These are phyloP conservation scores for Conistra vaccinii DNA, from an alignment of 2,888 invertebrate species.

Conservation along the genomic window DNA sequence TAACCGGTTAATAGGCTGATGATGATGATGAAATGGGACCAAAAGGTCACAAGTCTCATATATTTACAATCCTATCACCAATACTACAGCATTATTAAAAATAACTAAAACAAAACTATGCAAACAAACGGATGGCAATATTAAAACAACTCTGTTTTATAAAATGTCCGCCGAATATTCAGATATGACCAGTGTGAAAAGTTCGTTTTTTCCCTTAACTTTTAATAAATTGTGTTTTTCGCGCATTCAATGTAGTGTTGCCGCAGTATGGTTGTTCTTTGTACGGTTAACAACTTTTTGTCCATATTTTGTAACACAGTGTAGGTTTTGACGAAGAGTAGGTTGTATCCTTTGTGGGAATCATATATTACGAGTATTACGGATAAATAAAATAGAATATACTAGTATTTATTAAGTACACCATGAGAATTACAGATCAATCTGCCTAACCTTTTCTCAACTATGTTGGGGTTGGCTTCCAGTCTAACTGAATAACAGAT, in stretches of 20 bases:
- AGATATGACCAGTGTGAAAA: slow-evolving; percentile 39
- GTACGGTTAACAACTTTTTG: neutral
- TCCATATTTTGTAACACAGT: neutral
- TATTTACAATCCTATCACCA: neutral
- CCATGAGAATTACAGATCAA: too few relatives aligned
- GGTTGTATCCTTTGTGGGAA: neutral
- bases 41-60: neutral
- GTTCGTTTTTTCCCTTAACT: slow-evolving; percentile 48
- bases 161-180: slow-evolving; percentile 34
- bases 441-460: too few relatives aligned
- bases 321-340: neutral
- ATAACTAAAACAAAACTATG: slow-evolving; percentile 15
- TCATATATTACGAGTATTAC: too few relatives aligned
- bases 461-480: too few relatives aligned
- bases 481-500: too few relatives aligned
- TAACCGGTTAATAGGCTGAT: too few relatives aligned
- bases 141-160: slow-evolving; percentile 40
- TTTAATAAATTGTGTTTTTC: slow-evolving; percentile 50
- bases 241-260: slow-evolving; percentile 29
- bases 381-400: too few relatives aligned
- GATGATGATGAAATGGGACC: too few relatives aligned
- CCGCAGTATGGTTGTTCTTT: neutral
- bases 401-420: too few relatives aligned
- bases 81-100: slow-evolving; percentile 22
- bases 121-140: slow-evolving; percentile 13